Base-by-base conservation (phyloP, 2,113 vertebrate genomes). In the Poeciliopsis retropinna region DNA sequence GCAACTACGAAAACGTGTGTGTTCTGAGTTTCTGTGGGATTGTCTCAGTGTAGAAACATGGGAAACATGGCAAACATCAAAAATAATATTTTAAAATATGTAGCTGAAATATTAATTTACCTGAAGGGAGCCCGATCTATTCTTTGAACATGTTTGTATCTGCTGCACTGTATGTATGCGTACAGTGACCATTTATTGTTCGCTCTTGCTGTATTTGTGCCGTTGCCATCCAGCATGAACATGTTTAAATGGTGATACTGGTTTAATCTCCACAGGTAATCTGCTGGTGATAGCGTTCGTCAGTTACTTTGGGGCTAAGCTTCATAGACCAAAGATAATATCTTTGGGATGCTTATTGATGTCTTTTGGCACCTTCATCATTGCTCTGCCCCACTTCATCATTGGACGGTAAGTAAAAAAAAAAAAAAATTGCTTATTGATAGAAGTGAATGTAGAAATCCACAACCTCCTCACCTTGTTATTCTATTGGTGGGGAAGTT, bases 301-400 rank as follows among this genome's bases (percentile, higher is more conserved):
- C 82, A 98, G 97, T 89, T 97, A 98, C 93, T 99, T 98, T 78
- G 97, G 97, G 69, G 95, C 96, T 30, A 97, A 94, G 86, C 95
- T 98, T 86, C 97, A 99, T 85, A 95, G 96, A 64, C 97, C 97
- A 72, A 98, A 95, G 90, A 94, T 98, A 81, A 98, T 99, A 12
- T 97, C 95, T 81, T 75, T 90, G 15, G 97, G 97, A 19, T 96
- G 95, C 73, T 86, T 97, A 10, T 88, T 98, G 88, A 99, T 99
- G 97, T 96, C 95, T 41, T 80, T 95, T 7, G 97, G 97, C 66
- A 99, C 97, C 6, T 91, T 99, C 79, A 90, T 99, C 71, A 98
- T 97, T 15, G 96, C 96, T 0, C 76, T 96, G 92, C 97, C 97
- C 69, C 97, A 98, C 76, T 98, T 98, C 94, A 95, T 98, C 91